A percentile compares a stretch with the other conserved stretches of the same genome.
Evolutionary conservation across 2,888 invertebrate genomes (phyloP).

Genomic region (Acleris literana): DNA sequence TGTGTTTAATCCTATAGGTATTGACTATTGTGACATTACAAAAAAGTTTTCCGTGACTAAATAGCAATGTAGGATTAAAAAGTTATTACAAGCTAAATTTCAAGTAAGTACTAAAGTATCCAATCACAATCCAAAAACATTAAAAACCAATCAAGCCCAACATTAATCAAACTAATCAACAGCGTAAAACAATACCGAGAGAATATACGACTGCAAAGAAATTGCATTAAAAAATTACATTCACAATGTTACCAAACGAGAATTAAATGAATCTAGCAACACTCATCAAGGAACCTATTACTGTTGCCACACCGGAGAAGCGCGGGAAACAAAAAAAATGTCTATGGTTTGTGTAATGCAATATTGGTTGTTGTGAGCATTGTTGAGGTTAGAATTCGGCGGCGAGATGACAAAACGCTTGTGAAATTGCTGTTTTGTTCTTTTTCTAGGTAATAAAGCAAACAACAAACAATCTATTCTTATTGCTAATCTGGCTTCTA

Average conservation of each 20-base stretch:
- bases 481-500: no score
- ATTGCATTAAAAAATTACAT: constrained; percentile 26
- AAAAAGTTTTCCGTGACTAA: no score
- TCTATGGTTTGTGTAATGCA: constrained; percentile 17
- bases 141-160: neutral
- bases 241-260: constrained; percentile 17
- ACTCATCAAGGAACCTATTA: constrained; percentile 19
- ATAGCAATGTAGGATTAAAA: no score
- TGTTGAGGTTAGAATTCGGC: constrained; percentile 1
- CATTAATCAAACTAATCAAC: neutral
- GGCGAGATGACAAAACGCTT: neutral
- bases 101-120: no score
- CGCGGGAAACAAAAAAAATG: constrained; percentile 18
- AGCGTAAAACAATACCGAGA: neutral
- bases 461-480: no score
- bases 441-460: no score
- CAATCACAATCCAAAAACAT: neutral
- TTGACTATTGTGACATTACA: no score
- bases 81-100: no score
- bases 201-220: neutral
- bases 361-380: constrained; percentile 5
- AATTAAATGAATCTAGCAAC: constrained; percentile 24
- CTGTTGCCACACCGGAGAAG: constrained; percentile 25
- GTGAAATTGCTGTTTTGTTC: no score
- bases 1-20: no score